These are phyloP conservation scores for Tetanocera ferruginea DNA, from an alignment of 2,888 invertebrate species.

Conservation along the genomic window DNA sequence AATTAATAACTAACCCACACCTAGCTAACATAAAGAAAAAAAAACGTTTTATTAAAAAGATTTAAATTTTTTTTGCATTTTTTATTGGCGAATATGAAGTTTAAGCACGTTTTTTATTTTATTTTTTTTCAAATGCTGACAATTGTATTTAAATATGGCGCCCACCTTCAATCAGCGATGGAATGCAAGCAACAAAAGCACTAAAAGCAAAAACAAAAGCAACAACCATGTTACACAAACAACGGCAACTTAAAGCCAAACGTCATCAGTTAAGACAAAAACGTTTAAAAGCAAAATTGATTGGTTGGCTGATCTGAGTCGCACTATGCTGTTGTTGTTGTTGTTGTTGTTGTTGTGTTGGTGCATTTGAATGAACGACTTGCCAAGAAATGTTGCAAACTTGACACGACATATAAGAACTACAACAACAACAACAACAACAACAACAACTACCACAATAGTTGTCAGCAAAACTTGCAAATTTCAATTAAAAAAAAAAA, in stretches of 20 bases:
- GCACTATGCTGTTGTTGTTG: not conserved
- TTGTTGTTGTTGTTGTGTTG: constrained; percentile 5
- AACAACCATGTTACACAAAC: not conserved
- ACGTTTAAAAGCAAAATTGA: constrained; percentile 1
- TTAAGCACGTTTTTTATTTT: too few relatives aligned
- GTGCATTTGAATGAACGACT: constrained; percentile 13
- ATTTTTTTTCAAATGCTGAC: too few relatives aligned
- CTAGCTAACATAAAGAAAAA: too few relatives aligned
- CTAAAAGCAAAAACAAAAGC: not conserved
- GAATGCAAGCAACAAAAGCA: constrained; percentile 1
- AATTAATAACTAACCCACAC: too few relatives aligned
- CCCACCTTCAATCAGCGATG: constrained; percentile 10
- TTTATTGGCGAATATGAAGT: too few relatives aligned
- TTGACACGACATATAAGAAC: not conserved
- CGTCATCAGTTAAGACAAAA: constrained; percentile 20
- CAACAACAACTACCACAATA: constrained; percentile 4
- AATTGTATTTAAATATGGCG: constrained; percentile 3
- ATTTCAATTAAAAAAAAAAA: not conserved
- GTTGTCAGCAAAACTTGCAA: not conserved
- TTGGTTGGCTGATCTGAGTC: not conserved
- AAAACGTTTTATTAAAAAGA: too few relatives aligned
- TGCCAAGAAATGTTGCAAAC: not conserved
- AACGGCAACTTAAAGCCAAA: constrained; percentile 6
- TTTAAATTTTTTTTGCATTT: too few relatives aligned
- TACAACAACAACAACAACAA: not conserved